Evolutionary conservation across 2,797 vertebrate genomes (phyloP).

Genomic region (Bufotes viridis): DNA sequence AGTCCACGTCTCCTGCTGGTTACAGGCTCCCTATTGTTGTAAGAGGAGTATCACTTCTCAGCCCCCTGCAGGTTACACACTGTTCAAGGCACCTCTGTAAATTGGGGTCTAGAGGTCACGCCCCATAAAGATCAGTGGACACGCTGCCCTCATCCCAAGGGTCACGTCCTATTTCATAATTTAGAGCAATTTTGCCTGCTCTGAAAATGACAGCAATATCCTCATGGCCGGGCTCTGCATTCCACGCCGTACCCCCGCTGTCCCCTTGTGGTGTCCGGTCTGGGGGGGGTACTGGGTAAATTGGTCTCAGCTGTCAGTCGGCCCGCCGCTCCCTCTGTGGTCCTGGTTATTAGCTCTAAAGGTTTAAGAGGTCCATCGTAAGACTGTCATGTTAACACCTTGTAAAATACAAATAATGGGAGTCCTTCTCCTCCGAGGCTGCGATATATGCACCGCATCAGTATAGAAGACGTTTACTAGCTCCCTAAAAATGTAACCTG

Average conservation of each 20-base stretch:
- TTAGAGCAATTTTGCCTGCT: neutral
- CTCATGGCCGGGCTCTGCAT: neutral
- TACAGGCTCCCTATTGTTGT: neutral
- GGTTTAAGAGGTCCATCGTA: conserved; percentile 22
- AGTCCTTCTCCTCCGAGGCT: neutral
- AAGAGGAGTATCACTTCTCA: neutral
- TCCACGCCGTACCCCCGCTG: neutral
- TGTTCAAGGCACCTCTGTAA: conserved; percentile 8
- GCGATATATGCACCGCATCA: neutral
- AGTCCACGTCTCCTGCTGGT: neutral
- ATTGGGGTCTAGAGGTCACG: conserved; percentile 15
- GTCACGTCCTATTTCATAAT: neutral
- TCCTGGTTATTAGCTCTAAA: neutral
- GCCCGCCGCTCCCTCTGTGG: neutral
- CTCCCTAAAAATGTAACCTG: neutral
- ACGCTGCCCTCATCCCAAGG: neutral
- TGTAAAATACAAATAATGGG: conserved; percentile 31
- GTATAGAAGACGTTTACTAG: neutral
- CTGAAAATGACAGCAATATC: conserved; percentile 35
- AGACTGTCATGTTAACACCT: conserved; percentile 40
- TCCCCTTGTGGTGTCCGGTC: neutral
- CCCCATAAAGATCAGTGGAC: neutral
- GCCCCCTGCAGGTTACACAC: conserved; percentile 7
- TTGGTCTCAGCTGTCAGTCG: neutral
- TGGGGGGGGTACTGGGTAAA: neutral